Conservation (phyloP, 2,113 vertebrate species). For the Zosterops lateralis region DNA sequence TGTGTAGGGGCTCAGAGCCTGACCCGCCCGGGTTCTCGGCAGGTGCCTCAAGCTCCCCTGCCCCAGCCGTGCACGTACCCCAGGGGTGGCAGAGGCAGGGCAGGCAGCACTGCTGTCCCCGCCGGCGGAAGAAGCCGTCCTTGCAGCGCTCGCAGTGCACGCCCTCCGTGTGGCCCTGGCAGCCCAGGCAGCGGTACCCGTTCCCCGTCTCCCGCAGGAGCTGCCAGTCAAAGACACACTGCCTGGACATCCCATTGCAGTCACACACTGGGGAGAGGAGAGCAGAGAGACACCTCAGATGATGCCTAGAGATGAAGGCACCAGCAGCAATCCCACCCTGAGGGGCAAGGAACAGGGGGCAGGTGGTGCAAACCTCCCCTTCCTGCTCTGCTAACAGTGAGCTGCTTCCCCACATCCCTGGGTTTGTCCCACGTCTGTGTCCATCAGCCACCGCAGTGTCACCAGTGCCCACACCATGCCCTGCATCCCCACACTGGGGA, state of each 20-base stretch:
- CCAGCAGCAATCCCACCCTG: background rate
- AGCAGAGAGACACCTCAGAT: background rate
- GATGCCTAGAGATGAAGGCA: background rate
- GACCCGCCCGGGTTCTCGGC: background rate
- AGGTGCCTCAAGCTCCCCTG: fast-evolving
- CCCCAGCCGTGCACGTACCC: slow-evolving; percentile 63
- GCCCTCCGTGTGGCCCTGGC: slow-evolving; percentile 82
- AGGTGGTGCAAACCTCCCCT: fast-evolving
- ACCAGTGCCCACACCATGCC: fast-evolving
- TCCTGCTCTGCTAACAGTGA: background rate
- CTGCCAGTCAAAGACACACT: slow-evolving; percentile 76
- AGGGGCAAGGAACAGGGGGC: background rate
- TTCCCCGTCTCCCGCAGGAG: slow-evolving; percentile 65
- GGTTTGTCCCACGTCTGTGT: fast-evolving
- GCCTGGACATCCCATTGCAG: slow-evolving; percentile 81
- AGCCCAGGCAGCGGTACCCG: slow-evolving; percentile 82
- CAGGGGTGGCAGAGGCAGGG: slow-evolving; percentile 81
- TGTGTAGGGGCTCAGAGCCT: fast-evolving
- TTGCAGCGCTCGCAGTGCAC: slow-evolving; percentile 83
- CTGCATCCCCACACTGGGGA: fast-evolving
- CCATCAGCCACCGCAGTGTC: background rate
- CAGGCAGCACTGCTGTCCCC: slow-evolving; percentile 69
- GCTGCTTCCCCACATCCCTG: background rate
- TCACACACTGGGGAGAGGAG: slow-evolving; percentile 63
- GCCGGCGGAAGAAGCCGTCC: slow-evolving; percentile 76